A percentile compares a stretch with the other conserved stretches of the same genome.
These are phyloP conservation scores for Typhlichthys eigenmanni DNA, from an alignment of 2,797 vertebrate species.

Conservation along the genomic window DNA sequence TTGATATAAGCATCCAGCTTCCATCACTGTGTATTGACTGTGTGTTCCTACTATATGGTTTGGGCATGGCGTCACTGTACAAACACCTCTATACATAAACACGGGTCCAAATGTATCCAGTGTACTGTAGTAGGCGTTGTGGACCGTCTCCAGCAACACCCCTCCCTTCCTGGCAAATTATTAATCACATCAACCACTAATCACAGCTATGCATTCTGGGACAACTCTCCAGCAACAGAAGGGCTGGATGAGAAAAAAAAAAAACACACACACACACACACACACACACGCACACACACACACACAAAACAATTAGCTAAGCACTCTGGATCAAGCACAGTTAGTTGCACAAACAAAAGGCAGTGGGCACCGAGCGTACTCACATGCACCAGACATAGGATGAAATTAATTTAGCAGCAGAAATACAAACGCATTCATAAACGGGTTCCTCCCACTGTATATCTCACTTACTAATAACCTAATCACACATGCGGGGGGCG, in stretches of 20 bases:
- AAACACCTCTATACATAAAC: constrained; percentile 11
- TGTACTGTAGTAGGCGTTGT: constrained; percentile 65
- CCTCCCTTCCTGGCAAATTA: constrained; percentile 46
- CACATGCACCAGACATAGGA: constrained; percentile 22
- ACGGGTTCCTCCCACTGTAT: constrained; percentile 31
- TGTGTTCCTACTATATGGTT: too few species aligned
- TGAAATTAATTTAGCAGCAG: constrained; percentile 57
- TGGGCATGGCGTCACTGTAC: too few species aligned
- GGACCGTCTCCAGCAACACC: constrained; percentile 31
- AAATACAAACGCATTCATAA: constrained; percentile 55
- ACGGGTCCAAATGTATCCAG: constrained; percentile 41
- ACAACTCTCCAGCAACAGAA: constrained; percentile 64
- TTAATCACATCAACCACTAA: constrained; percentile 73
- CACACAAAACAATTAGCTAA: constrained; percentile 67
- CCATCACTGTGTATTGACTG: too few species aligned
- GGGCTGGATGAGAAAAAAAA: constrained; percentile 63
- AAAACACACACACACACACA: not conserved
- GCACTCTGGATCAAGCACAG: constrained; percentile 69
- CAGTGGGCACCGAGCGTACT: constrained; percentile 42
- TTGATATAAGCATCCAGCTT: too few species aligned
- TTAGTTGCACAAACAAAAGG: constrained; percentile 68
- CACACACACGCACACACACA: not conserved
- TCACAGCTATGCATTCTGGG: constrained; percentile 77
- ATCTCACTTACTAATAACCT: constrained; percentile 28
- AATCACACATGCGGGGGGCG: constrained; percentile 21